Conservation (phyloP, 2,113 vertebrate genomes). For the Onychostoma macrolepis region DNA sequence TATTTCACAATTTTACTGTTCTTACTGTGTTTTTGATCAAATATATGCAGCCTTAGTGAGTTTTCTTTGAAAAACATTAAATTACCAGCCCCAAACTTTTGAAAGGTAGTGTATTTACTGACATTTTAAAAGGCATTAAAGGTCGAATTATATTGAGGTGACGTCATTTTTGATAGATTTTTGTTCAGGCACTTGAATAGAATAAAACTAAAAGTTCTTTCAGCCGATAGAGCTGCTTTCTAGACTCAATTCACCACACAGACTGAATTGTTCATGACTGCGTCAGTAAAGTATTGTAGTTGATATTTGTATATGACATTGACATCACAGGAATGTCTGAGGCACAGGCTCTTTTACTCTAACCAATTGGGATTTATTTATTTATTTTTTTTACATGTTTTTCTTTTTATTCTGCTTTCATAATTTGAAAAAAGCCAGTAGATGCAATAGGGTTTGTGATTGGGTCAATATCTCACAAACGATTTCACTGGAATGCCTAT, state of each 20-base stretch:
- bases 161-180: too few relatives aligned
- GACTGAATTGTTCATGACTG: not conserved
- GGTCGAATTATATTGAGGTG: too few relatives aligned
- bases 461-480: not conserved
- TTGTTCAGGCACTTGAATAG: not conserved
- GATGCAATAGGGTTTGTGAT: not conserved
- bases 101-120: not conserved
- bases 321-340: not conserved
- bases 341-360: not conserved
- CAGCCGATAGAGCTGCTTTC: not conserved
- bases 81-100: too few relatives aligned
- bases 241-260: not conserved
- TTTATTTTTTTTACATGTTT: too few relatives aligned
- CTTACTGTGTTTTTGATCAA: not conserved
- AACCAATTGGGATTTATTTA: not conserved
- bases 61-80: not conserved
- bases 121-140: not conserved
- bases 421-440: not conserved
- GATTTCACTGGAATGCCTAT: not conserved
- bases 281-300: not conserved
- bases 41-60: not conserved
- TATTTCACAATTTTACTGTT: not conserved
- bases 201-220: not conserved
- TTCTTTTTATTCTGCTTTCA: not conserved
- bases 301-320: not conserved